Evolutionary conservation across 2,888 invertebrate genomes (phyloP).

Genomic region (Rhabditophanes sp.): DNA sequence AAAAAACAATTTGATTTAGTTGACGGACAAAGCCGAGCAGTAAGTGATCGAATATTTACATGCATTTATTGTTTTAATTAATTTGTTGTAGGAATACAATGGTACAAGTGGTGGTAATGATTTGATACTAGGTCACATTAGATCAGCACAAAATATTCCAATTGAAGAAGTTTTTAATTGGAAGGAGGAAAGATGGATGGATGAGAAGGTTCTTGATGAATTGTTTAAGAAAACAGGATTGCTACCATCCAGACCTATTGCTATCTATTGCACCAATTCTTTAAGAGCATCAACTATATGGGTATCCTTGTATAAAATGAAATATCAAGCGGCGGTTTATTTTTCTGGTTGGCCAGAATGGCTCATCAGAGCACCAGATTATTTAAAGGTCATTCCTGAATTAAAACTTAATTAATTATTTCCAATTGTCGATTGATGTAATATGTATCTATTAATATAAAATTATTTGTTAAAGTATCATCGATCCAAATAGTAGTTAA

Average conservation of each 20-base stretch:
- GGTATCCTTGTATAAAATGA: slow-evolving; percentile 25
- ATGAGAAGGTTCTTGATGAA: slow-evolving; percentile 2
- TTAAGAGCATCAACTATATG: slow-evolving; percentile 35
- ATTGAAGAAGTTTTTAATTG: slow-evolving; percentile 23
- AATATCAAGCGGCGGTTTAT: slow-evolving; percentile 28
- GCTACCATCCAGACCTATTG: slow-evolving; percentile 9
- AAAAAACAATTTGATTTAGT: slow-evolving; percentile 24
- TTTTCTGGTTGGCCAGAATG: slow-evolving; percentile 42
- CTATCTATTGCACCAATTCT: slow-evolving; percentile 14
- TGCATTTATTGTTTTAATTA: slow-evolving; percentile 1
- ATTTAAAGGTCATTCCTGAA: slow-evolving; percentile 31
- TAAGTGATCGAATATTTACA: slow-evolving; percentile 5
- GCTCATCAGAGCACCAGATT: slow-evolving; percentile 38
- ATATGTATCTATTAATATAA: too few relatives aligned
- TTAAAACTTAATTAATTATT: too few relatives aligned
- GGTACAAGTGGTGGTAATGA: slow-evolving; percentile 22
- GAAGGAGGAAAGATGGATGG: slow-evolving; percentile 14
- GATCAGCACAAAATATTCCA: slow-evolving; percentile 31
- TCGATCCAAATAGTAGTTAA: too few relatives aligned
- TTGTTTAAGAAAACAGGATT: slow-evolving; percentile 10
- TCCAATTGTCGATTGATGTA: too few relatives aligned
- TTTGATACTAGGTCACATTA: slow-evolving; percentile 37
- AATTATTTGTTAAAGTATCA: too few relatives aligned
- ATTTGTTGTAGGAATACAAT: slow-evolving; percentile 16
- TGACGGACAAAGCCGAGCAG: slow-evolving; percentile 35